Percentiles rank a stretch among this genome's conserved stretches.
Evolutionary conservation across 2,797 vertebrate species (phyloP).

Genomic region (Gobionotothen gibberifrons): DNA sequence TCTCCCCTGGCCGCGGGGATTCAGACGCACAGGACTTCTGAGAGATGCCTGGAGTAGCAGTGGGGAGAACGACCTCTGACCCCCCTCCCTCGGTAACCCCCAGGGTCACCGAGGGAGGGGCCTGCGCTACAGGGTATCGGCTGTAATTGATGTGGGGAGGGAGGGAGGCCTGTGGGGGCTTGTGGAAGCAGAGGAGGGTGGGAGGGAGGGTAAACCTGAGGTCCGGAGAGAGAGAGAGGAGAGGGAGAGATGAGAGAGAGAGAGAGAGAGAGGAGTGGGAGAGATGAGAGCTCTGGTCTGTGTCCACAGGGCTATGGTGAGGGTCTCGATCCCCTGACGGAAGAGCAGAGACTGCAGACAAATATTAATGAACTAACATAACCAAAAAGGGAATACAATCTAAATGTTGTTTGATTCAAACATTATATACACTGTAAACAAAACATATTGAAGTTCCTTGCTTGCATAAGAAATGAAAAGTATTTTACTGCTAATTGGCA

Average conservation of each 20-base stretch:
- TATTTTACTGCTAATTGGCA: constrained; percentile 2
- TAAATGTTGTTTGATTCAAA: constrained; percentile 30
- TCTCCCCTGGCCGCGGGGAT: constrained; percentile 47
- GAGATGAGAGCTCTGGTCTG: constrained; percentile 71
- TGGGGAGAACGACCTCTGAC: constrained; percentile 73
- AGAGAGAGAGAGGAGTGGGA: constrained; percentile 57
- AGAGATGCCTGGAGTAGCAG: constrained; percentile 76
- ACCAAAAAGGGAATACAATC: constrained; percentile 39
- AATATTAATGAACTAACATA: constrained; percentile 46
- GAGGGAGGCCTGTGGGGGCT: constrained; percentile 62
- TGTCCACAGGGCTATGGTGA: constrained; percentile 51
- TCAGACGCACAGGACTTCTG: constrained; percentile 69
- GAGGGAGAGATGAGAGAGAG: constrained; percentile 61
- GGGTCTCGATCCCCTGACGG: constrained; percentile 34
- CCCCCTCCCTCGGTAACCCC: constrained; percentile 69
- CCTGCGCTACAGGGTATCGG: constrained; percentile 56
- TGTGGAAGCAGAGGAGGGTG: constrained; percentile 47
- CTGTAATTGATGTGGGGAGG: constrained; percentile 77
- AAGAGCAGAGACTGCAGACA: constrained; percentile 39
- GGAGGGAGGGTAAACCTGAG: constrained; percentile 63
- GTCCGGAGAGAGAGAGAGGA: constrained; percentile 61
- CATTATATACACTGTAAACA: constrained; percentile 31
- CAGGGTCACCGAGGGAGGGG: constrained; percentile 72
- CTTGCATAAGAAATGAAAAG: constrained; percentile 11
- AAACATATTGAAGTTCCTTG: constrained; percentile 18